These are phyloP conservation scores for Haemorhous mexicanus DNA, from an alignment of 2,113 vertebrate species.

Conservation along the genomic window DNA sequence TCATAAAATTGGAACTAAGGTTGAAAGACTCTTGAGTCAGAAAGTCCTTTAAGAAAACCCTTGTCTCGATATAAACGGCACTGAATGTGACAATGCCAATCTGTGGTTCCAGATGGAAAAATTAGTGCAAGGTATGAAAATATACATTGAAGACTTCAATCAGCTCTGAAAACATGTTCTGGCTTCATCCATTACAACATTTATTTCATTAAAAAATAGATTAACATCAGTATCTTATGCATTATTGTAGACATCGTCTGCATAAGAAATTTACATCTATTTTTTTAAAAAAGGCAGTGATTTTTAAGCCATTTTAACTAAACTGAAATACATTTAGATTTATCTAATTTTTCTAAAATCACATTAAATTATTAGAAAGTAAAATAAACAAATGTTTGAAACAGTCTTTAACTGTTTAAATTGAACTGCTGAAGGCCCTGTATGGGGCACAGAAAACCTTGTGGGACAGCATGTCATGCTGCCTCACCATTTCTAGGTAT, in stretches of 20 bases:
- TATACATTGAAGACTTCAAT: neutral
- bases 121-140: neutral
- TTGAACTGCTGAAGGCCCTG: neutral
- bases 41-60: neutral
- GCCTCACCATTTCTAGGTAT: neutral
- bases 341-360: neutral
- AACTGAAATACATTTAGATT: neutral
- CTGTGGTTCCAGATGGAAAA: neutral
- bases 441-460: neutral
- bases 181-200: neutral
- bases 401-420: neutral
- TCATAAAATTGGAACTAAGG: neutral
- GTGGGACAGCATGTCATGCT: fast-evolving
- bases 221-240: neutral
- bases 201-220: neutral
- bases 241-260: neutral
- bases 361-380: neutral
- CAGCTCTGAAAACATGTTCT: neutral
- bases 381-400: neutral
- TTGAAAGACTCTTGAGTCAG: slow-evolving; percentile 1
- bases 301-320: neutral
- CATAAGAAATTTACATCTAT: neutral
- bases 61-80: neutral
- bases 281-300: neutral
- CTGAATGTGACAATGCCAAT: neutral